These are phyloP conservation scores for Siniperca scherzeri DNA, from an alignment of 2,797 vertebrate species.

Conservation along the genomic window DNA sequence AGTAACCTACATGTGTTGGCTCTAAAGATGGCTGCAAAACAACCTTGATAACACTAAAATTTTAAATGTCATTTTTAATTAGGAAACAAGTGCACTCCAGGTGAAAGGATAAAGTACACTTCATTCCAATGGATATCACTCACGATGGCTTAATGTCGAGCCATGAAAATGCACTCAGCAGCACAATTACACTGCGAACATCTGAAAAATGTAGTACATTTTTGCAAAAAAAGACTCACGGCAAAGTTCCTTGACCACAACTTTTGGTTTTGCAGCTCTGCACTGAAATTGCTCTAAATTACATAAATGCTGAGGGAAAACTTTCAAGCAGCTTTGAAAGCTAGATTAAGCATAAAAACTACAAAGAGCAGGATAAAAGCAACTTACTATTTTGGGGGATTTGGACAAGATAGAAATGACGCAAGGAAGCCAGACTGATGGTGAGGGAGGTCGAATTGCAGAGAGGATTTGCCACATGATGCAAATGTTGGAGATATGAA, in stretches of 20 bases:
- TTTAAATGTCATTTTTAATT: neutral
- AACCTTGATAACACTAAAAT: neutral
- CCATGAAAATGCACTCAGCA: conserved; percentile 62
- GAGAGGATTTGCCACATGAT: conserved; percentile 99
- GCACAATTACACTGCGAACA: conserved; percentile 34
- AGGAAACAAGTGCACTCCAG: neutral
- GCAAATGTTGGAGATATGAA: conserved; percentile 93
- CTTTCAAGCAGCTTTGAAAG: conserved; percentile 89
- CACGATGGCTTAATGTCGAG: conserved; percentile 70
- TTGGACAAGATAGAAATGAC: conserved; percentile 99
- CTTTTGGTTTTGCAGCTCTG: conserved; percentile 64
- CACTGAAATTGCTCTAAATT: conserved; percentile 58
- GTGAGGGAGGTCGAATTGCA: conserved; percentile 99
- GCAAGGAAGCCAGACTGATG: conserved; percentile 98
- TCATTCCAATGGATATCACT: neutral
- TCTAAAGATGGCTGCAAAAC: neutral
- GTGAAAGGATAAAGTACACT: neutral
- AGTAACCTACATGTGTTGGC: neutral
- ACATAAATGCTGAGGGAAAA: conserved; percentile 72
- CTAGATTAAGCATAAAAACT: conserved; percentile 93
- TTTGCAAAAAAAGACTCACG: conserved; percentile 39
- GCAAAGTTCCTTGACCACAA: conserved; percentile 59
- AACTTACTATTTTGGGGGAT: conserved; percentile 99
- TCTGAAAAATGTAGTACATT: conserved; percentile 26
- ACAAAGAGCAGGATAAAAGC: conserved; percentile 97